Evolutionary conservation across 2,888 invertebrate genomes (phyloP), one percentile per base, ranked within the genome.

Genomic region (Oithona nana): DNA sequence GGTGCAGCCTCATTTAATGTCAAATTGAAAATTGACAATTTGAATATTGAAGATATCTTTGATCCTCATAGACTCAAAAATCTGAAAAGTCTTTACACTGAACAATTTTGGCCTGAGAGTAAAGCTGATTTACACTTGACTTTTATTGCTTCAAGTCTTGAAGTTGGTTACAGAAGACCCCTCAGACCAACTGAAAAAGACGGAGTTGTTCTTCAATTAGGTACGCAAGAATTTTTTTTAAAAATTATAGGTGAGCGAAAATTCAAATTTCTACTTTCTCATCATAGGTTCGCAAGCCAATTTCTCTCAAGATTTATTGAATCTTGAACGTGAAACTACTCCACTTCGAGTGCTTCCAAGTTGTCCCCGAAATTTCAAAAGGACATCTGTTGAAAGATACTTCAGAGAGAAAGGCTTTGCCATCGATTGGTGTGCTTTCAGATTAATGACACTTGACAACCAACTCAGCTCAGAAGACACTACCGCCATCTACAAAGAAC

Each of bases 341-440:
- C 88, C 88, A 0, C 73, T 90, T 0, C 83, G 84, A 70, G 84
- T 84, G 66, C 74, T 86, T 52, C 78, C 81, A 0, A 81, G 83
- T 22, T 92, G 90, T 69, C 88, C 88, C 0, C 73, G 83, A 28
- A 82, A 84, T 68, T 88, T 84, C 71, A 90, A 89, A 71, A 77
- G 86, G 64, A 89, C 88, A 0, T 84, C 86, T 0, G 86, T 87
- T 0, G 89, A 92, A 71, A 78, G 84, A 67, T 77, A 83, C 64
- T 90, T 92, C 72, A 78, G 88, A 66, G 82, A 83, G 65, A 82
- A 82, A 8, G 83, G 83, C 0, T 82, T 89, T 68, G 80, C 82
- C 31, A 73, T 90, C 20, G 90, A 92, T 71, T 92, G 90, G 90
- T 92, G 90, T 69, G 83, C 83, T 60, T 90, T 90, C 71, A 80